Percentiles rank a stretch among this genome's conserved stretches.
Conservation (phyloP, 2,113 vertebrate species). For the Neolamprologus tretocephalus region DNA sequence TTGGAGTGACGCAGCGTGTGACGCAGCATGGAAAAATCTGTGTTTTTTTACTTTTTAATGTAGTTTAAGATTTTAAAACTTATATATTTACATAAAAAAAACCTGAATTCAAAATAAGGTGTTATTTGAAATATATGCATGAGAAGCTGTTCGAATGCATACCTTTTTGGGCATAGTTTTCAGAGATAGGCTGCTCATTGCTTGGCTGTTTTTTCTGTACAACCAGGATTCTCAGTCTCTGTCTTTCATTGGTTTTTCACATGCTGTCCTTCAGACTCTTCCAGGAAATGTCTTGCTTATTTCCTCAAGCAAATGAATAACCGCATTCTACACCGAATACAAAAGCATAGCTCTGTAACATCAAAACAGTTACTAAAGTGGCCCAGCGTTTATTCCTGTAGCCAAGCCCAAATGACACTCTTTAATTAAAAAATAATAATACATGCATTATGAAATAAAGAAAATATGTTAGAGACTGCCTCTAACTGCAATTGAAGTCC, state of each 20-base stretch:
- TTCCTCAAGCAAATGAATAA: neutral
- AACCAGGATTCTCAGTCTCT: neutral
- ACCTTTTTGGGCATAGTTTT: neutral
- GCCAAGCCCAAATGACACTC: neutral
- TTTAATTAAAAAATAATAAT: neutral
- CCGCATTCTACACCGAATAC: fast-evolving
- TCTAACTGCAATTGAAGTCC: neutral
- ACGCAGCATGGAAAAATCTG: neutral
- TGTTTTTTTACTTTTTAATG: neutral
- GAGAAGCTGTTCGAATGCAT: neutral
- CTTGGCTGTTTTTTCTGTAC: neutral
- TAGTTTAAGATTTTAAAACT: neutral
- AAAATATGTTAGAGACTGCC: neutral
- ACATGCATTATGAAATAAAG: neutral
- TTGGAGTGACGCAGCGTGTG: neutral
- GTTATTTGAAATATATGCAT: neutral
- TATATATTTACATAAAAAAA: neutral
- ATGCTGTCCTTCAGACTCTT: neutral
- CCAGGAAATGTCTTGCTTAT: neutral
- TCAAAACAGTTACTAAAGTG: neutral
- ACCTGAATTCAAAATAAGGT: neutral
- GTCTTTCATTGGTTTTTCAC: neutral
- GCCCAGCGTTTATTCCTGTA: neutral
- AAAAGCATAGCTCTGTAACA: neutral
- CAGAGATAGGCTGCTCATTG: neutral